Evolutionary conservation across 2,888 invertebrate genomes (phyloP).

Genomic region (Orthosia cruda): DNA sequence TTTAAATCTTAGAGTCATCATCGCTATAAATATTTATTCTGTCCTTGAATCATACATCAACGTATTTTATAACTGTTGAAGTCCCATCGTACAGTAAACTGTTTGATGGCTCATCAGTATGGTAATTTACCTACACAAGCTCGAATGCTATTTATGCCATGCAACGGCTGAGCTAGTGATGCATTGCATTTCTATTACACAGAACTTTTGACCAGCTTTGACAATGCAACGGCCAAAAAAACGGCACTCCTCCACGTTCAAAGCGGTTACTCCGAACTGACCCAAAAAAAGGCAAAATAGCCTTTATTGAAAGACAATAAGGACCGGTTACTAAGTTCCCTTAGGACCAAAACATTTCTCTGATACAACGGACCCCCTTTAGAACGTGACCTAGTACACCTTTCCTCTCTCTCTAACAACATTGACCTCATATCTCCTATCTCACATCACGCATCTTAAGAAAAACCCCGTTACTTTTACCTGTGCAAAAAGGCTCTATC

Average conservation of each 20-base stretch:
- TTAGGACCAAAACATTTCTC: slow-evolving; percentile 63
- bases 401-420: slow-evolving; percentile 77
- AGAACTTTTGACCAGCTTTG: slow-evolving; percentile 22
- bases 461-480: slow-evolving; percentile 92
- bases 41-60: neutral
- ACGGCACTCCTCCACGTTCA: slow-evolving; percentile 43
- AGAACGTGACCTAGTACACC: slow-evolving; percentile 83
- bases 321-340: slow-evolving; percentile 46
- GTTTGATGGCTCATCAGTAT: neutral
- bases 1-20: too few species aligned
- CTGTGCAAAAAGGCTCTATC: slow-evolving; percentile 91
- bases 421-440: slow-evolving; percentile 79
- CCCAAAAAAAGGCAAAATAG: slow-evolving; percentile 53
- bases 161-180: slow-evolving; percentile 12
- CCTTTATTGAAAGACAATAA: slow-evolving; percentile 50
- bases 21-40: too few species aligned
- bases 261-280: slow-evolving; percentile 29
- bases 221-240: slow-evolving; percentile 30
- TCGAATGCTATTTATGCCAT: neutral
- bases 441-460: slow-evolving; percentile 90
- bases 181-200: slow-evolving; percentile 34
- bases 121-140: neutral
- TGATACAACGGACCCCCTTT: slow-evolving; percentile 75
- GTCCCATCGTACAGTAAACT: too few species aligned
- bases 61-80: neutral